Evolutionary conservation across 2,113 vertebrate species (phyloP).

Genomic region (Lagopus muta): DNA sequence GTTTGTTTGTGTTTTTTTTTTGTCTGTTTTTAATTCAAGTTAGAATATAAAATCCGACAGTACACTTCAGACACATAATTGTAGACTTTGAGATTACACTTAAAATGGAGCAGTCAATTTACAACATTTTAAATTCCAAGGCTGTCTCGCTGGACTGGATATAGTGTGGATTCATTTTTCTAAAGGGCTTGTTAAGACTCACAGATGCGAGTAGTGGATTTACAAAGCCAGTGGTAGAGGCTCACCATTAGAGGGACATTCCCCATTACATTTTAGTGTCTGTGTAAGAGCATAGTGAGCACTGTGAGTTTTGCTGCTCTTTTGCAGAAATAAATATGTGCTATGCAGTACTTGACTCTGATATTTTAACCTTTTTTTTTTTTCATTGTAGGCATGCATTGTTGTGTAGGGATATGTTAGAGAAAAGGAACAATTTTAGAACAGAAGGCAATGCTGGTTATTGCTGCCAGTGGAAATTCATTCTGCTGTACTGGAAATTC

Average conservation of each 20-base stretch:
- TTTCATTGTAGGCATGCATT: neutral
- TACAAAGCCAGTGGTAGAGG: neutral
- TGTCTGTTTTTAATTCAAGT: neutral
- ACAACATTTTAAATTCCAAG: neutral
- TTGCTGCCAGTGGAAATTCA: neutral
- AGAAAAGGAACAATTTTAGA: neutral
- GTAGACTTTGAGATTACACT: neutral
- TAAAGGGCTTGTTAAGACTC: neutral
- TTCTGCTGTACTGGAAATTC: neutral
- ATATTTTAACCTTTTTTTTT: neutral
- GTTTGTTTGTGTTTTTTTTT: neutral
- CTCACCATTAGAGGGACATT: neutral
- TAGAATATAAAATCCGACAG: neutral
- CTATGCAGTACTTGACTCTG: neutral
- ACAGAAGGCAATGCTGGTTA: neutral
- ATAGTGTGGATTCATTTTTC: neutral
- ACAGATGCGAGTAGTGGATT: neutral
- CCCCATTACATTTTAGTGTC: neutral
- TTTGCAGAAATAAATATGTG: neutral
- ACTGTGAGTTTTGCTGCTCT: neutral
- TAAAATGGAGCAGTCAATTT: neutral
- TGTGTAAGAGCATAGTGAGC: neutral
- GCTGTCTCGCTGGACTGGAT: accelerated
- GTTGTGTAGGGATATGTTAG: neutral
- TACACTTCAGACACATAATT: neutral